These are phyloP conservation scores for Diarsia rubi DNA, from an alignment of 2,888 invertebrate species.

Conservation along the genomic window DNA sequence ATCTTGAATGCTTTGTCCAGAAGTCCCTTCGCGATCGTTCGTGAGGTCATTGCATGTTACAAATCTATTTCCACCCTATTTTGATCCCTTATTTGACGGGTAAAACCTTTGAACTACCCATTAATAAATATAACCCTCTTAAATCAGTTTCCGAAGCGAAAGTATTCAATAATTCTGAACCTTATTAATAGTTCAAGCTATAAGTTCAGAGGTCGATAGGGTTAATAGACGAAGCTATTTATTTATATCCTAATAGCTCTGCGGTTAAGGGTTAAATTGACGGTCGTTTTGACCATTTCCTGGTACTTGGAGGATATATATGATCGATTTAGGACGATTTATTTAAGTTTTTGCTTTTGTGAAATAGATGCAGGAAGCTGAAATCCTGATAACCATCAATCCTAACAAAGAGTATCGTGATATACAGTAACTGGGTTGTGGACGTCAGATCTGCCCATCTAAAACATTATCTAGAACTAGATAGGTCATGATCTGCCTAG, in stretches of 20 bases:
- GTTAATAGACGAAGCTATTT: conserved; percentile 24
- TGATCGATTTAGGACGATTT: not conserved
- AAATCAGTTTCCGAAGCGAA: conserved; percentile 46
- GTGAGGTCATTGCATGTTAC: not conserved
- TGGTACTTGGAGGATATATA: not conserved
- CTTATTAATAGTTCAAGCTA: conserved; percentile 55
- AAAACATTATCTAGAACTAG: too few species aligned
- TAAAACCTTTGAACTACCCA: conserved; percentile 18
- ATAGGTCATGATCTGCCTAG: not conserved
- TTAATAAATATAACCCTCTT: conserved; percentile 39
- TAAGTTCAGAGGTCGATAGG: conserved; percentile 34
- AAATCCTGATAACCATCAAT: not conserved
- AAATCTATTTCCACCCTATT: conserved; percentile 28
- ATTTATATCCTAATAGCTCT: conserved; percentile 35
- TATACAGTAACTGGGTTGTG: not conserved
- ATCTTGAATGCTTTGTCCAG: too few species aligned
- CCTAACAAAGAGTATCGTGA: not conserved
- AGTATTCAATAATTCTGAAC: conserved; percentile 57
- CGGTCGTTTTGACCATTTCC: conserved; percentile 4
- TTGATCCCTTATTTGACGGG: not conserved
- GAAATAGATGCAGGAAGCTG: not conserved
- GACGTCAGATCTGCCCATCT: not conserved
- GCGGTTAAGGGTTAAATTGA: conserved; percentile 21
- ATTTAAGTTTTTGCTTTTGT: not conserved
- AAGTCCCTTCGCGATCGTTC: too few species aligned